These are phyloP conservation scores for Eriosoma lanigerum DNA, from an alignment of 1,140 invertebrate species.

Conservation along the genomic window DNA sequence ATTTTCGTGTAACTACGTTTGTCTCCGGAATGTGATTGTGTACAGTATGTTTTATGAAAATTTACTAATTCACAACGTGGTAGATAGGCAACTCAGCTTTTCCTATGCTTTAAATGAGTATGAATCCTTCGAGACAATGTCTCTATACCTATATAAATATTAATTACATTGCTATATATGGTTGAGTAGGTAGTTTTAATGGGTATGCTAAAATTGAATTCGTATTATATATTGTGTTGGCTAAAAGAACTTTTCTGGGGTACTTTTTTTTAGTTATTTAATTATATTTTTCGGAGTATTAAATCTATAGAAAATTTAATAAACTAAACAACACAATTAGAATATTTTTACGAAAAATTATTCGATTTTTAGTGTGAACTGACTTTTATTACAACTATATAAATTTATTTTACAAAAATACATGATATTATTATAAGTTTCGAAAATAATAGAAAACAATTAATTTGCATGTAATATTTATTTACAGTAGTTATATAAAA, in stretches of 20 bases:
- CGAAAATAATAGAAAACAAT: no score
- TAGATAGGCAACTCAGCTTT: no score
- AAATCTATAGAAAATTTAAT: neutral
- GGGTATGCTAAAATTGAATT: neutral
- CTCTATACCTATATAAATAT: neutral
- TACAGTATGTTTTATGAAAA: neutral
- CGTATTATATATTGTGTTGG: neutral
- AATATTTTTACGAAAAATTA: no score
- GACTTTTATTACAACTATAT: no score
- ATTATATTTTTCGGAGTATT: neutral
- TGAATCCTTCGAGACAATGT: neutral
- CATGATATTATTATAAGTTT: no score
- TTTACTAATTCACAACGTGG: neutral
- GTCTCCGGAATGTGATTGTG: no score
- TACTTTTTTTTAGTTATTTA: neutral
- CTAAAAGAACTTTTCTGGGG: neutral
- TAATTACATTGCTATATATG: neutral
- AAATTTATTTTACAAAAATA: no score
- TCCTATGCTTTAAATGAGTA: neutral
- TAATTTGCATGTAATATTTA: no score
- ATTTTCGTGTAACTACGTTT: no score
- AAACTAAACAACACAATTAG: neutral
- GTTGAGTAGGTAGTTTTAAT: neutral
- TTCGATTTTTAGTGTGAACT: no score
- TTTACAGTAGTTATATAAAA: no score